Conservation (phyloP, 2,888 invertebrate genomes). For the Leptopilina myrica region DNA sequence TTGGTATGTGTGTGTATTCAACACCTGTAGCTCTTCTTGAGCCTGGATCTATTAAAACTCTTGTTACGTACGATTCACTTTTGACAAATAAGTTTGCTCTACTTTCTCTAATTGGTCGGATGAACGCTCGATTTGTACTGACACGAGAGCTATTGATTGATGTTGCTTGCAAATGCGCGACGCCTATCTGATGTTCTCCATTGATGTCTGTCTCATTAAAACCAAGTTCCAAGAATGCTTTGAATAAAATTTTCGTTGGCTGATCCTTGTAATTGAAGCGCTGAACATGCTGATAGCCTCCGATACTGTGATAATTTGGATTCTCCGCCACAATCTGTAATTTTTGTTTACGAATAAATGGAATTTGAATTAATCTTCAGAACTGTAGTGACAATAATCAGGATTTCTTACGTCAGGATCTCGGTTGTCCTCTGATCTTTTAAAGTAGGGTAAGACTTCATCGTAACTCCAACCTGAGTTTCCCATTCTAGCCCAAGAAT, state of each 20-base stretch:
- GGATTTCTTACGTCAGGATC: background rate
- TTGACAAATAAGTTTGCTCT: background rate
- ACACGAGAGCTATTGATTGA: background rate
- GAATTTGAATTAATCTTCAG: background rate
- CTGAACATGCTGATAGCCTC: slow-evolving; percentile 90
- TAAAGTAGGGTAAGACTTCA: slow-evolving; percentile 89
- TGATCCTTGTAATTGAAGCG: slow-evolving; percentile 82
- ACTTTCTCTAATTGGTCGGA: slow-evolving; percentile 12
- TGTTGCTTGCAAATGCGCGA: slow-evolving; percentile 2
- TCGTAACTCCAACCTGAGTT: slow-evolving; percentile 92
- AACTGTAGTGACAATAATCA: too few species aligned
- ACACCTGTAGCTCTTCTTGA: slow-evolving; percentile 19
- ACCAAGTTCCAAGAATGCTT: slow-evolving; percentile 16
- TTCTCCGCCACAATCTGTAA: slow-evolving; percentile 69
- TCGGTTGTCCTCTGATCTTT: slow-evolving; percentile 92
- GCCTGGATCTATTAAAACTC: slow-evolving; percentile 6
- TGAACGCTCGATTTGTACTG: slow-evolving; percentile 17
- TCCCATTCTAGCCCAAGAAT: slow-evolving; percentile 89
- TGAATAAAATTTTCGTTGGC: background rate
- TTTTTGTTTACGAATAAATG: background rate
- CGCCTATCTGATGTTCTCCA: background rate
- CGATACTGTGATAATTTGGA: slow-evolving; percentile 83
- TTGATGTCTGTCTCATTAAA: slow-evolving; percentile 7
- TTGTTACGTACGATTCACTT: slow-evolving; percentile 2
- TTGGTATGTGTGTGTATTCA: slow-evolving; percentile 1